Evolutionary conservation across 2,888 invertebrate species (phyloP), one percentile per base, ranked within the genome.

Genomic region (Ashinkailepas kermadecensis): DNA sequence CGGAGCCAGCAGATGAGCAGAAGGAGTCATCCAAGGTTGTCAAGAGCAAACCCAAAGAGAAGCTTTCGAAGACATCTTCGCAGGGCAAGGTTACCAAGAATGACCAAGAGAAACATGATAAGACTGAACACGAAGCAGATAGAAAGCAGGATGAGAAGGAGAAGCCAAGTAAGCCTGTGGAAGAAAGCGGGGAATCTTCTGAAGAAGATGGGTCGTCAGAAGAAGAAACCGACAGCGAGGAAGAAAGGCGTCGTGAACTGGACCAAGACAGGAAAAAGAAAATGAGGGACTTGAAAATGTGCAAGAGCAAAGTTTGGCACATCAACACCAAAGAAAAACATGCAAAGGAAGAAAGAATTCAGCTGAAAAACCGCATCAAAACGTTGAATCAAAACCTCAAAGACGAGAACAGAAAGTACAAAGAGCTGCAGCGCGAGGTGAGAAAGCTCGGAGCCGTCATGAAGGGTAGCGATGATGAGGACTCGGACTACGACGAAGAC

Each of bases 391-490:
- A 91, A 12, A 90, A 80, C 57, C 57, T 85, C 85, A 92, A 91
- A 85, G 93, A 93, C 67, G 95, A 94, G 85, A 94, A 93, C 86
- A 92, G 92, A 86, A 94, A 94, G 88, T 94, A 92, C 88, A 94
- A 93, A 86, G 91, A 91, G 85, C 88, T 95, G 78, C 94, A 95
- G 87, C 94, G 94, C 84, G 95, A 95, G 88, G 95, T 95, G 15
- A 94, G 94, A 86, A 95, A 95, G 88, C 95, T 95, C 94, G 78
- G 78, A 7, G 58, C 78, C 4, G 23, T 78, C 58, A 58, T 78
- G 58, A 78, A 58, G 12, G 58, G 58, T 23, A 78, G 78, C 23
- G 82, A 82, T 12, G 82, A 81, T 8, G 90, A 90, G 25, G 25
- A 56, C 57, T 89, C 89, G 18, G 89, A 89, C 54, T 88, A 89